phyloP scores from a whole-genome alignment of 2,888 invertebrate species.

The Leucophora obtusa region DNA sequence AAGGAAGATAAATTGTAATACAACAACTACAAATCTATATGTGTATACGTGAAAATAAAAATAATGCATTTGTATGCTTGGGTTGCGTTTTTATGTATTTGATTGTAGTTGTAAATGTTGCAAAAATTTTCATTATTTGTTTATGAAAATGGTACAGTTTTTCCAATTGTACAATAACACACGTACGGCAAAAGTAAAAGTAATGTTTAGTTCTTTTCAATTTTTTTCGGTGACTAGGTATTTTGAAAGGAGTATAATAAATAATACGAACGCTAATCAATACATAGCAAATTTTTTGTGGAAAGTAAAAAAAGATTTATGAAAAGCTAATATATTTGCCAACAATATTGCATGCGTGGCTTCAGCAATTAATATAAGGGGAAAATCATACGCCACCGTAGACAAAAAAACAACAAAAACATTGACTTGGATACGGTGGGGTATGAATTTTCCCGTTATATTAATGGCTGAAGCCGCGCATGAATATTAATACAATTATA shows the following conservation, averaged over 20 bases:
- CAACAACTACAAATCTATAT: not conserved
- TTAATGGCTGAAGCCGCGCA: too few species aligned
- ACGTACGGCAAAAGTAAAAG: not conserved
- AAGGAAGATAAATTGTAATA: conserved; percentile 32
- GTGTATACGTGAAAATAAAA: not conserved
- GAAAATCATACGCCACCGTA: too few species aligned
- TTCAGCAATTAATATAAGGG: too few species aligned
- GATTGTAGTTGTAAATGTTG: not conserved
- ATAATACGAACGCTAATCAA: not conserved
- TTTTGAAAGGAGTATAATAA: not conserved
- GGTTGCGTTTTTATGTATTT: not conserved
- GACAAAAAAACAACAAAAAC: too few species aligned
- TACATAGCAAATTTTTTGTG: too few species aligned
- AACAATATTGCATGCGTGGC: too few species aligned
- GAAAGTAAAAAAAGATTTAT: too few species aligned
- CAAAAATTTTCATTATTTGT: not conserved
- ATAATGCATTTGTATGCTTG: not conserved
- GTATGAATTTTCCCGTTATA: too few species aligned
- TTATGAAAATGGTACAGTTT: not conserved
- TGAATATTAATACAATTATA: too few species aligned
- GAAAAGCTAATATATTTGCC: too few species aligned
- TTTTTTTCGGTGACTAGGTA: not conserved
- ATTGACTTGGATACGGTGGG: too few species aligned
- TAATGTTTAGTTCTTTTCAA: not conserved
- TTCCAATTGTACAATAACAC: not conserved